Evolutionary conservation across 2,888 invertebrate genomes (phyloP).

Genomic region (Galerucella pusilla): DNA sequence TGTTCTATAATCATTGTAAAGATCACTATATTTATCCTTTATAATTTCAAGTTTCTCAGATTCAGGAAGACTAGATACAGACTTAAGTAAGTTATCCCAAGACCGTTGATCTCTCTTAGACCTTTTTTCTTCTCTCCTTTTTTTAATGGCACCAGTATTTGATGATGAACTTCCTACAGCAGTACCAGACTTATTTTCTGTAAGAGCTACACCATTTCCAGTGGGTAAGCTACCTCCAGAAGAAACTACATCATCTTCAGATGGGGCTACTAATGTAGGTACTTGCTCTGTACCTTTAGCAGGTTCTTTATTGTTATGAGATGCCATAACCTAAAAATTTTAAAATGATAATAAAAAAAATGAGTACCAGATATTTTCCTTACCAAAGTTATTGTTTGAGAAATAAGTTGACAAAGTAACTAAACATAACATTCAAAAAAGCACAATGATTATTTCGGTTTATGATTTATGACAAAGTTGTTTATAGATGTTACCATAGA

Average conservation of each 20-base stretch:
- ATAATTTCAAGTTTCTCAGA: constrained; percentile 78
- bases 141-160: constrained; percentile 37
- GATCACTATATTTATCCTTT: constrained; percentile 81
- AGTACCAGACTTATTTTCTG: neutral
- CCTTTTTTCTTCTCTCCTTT: constrained; percentile 47
- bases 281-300: neutral
- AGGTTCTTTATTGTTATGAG: neutral
- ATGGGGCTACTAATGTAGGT: neutral
- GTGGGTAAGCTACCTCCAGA: constrained; percentile 1
- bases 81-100: constrained; percentile 75
- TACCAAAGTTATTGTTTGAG: neutral
- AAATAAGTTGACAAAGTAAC: neutral
- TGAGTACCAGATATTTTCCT: neutral
- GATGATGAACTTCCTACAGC: neutral
- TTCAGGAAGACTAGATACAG: constrained; percentile 68
- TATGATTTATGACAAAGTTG: neutral
- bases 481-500: constrained; percentile 7
- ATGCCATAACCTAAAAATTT: constrained; percentile 17
- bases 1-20: constrained; percentile 77
- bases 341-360: neutral
- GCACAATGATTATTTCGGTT: neutral
- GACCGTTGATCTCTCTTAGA: constrained; percentile 67
- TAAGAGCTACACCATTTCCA: neutral
- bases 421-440: neutral
- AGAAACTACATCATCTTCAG: neutral